Percentiles rank a stretch among this genome's conserved stretches.
Conservation (phyloP, 2,888 invertebrate species). For the Lamellibrachia satsuma region DNA sequence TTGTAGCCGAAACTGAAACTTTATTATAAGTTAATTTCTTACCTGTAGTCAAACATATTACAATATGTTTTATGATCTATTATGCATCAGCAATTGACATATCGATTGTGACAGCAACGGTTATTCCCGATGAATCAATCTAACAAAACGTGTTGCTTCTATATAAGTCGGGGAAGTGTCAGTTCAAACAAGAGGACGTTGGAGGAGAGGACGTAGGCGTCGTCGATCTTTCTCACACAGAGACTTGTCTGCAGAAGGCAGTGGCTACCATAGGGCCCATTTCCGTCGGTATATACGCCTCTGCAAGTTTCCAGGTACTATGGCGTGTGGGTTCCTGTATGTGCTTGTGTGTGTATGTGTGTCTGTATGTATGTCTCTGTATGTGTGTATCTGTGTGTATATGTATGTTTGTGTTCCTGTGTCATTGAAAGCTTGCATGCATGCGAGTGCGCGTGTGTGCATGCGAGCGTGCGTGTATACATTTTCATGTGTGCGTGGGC, state of each 20-base stretch:
- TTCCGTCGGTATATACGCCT: background rate
- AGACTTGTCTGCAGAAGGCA: too few relatives aligned
- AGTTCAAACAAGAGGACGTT: too few relatives aligned
- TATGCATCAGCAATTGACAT: too few relatives aligned
- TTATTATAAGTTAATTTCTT: background rate
- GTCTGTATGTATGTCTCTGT: conserved; percentile 1
- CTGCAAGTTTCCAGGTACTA: background rate
- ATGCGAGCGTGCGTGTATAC: background rate
- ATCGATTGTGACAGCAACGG: too few relatives aligned
- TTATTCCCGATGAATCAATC: background rate
- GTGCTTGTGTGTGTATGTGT: background rate
- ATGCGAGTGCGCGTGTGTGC: background rate
- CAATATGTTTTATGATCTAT: too few relatives aligned
- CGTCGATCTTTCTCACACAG: too few relatives aligned
- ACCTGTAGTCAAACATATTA: too few relatives aligned
- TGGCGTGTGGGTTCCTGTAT: background rate
- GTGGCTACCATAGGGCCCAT: too few relatives aligned
- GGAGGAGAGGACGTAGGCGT: too few relatives aligned
- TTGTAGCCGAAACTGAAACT: background rate
- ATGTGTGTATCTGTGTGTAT: background rate
- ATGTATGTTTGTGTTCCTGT: background rate
- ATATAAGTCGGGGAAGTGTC: too few relatives aligned
- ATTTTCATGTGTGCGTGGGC: background rate
- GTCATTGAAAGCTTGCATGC: too few relatives aligned
- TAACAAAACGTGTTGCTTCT: too few relatives aligned